Evolutionary conservation across 2,113 vertebrate genomes (phyloP), one percentile per base, ranked within the genome.

Genomic region (Puma concolor): DNA sequence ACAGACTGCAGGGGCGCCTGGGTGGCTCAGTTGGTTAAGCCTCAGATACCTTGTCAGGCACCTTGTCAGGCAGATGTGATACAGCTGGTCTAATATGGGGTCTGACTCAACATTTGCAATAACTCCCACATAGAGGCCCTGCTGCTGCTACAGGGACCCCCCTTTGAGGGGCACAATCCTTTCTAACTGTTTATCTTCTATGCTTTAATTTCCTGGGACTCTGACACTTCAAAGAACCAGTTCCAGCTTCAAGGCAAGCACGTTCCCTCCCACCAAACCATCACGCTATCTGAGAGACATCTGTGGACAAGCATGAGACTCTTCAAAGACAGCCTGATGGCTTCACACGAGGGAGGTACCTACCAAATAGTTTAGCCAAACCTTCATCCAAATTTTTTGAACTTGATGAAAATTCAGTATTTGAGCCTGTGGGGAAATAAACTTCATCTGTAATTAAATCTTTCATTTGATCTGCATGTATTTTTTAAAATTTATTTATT

Each of bases 311-410:
- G 50, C 17, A 36, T 0, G 8, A 7, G 29, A 74, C 23, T 48
- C 85, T 33, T 72, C 44, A 69, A 50, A 93, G 3, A 38, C 4
- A 60, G n/a, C 1, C 48, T 14, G 36, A 50, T 7, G 4, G 21
- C 77, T 92, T 79, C 86, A 60, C 16, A 5, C 1, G 21, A 41
- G 44, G 38, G 38, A 21, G 3, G 5, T 67, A 87, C 97, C 96
- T 96, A 98, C 97, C 93, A 64, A 97, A 92, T 41, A 98, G 1
- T 63, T 84, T 80, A 83, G 83, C 79, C 90, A 97, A 38, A 33
- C 79, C 17, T 19, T 97, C 74, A 16, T 96, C 94, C 77, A 0
- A 15, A 14, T 29, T 57, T 63, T 41, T 21, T 80, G 91, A 80
- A 86, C 11, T 57, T 57, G 91, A 72, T 25, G 11, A 48, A 54